Evolutionary conservation across 2,113 vertebrate species (phyloP).

Genomic region (Chloebia gouldiae): DNA sequence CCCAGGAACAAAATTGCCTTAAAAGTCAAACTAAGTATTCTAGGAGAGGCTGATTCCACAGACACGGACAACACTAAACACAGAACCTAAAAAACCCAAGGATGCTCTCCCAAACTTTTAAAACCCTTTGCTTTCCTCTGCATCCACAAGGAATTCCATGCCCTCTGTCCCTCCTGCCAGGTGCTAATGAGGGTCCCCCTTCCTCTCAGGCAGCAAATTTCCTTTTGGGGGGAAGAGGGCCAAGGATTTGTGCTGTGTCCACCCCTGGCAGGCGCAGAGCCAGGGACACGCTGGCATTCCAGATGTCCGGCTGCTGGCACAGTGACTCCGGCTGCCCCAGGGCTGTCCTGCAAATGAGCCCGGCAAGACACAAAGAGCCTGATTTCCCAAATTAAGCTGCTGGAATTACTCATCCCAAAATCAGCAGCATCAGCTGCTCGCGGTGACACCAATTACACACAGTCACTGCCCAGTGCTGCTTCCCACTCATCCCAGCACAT

Average conservation of each 20-base stretch:
- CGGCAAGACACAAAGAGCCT: background rate
- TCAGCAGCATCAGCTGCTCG: background rate
- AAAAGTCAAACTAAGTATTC: background rate
- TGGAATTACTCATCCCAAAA: conserved; percentile 38
- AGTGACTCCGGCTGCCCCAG: background rate
- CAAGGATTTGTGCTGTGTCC: background rate
- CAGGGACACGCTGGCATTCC: fast-evolving
- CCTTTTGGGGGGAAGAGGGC: background rate
- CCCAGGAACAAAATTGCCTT: background rate
- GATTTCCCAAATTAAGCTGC: background rate
- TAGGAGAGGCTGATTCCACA: background rate
- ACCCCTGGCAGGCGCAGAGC: background rate
- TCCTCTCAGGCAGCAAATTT: background rate
- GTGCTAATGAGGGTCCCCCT: background rate
- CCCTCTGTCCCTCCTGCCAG: background rate
- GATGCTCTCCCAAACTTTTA: background rate
- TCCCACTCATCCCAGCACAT: background rate
- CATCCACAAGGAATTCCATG: background rate
- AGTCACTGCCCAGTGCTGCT: background rate
- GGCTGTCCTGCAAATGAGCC: conserved; percentile 9
- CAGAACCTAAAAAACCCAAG: background rate
- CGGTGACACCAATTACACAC: background rate
- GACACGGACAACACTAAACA: fast-evolving
- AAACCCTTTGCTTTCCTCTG: no score
- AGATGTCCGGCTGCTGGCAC: background rate